Percentiles rank a stretch among this genome's conserved stretches.
These are phyloP conservation scores for Hemibagrus wyckioides DNA, from an alignment of 2,113 vertebrate species.

Conservation along the genomic window DNA sequence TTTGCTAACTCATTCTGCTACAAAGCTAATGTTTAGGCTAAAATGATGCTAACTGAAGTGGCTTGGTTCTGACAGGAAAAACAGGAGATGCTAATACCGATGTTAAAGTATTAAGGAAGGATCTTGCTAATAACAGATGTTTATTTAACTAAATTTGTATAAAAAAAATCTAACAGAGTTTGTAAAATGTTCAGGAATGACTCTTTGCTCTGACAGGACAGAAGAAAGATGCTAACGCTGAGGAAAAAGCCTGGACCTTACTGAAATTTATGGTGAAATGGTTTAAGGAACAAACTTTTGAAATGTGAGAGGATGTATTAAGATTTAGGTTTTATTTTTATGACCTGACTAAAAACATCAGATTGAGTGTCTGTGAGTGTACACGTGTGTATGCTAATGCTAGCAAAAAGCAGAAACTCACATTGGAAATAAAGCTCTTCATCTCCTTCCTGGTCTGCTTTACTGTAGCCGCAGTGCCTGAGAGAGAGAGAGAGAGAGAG, in stretches of 20 bases:
- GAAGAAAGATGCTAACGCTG: background rate
- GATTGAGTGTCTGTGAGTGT: constrained; percentile 19
- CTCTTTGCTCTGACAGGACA: too few species aligned
- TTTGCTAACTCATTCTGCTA: too few species aligned
- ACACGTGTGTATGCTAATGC: background rate
- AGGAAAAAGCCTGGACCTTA: background rate
- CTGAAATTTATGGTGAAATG: background rate
- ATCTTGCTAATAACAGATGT: background rate
- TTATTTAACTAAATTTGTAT: background rate
- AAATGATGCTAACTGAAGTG: background rate
- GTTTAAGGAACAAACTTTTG: background rate
- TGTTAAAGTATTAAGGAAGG: background rate
- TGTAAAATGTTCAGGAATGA: background rate
- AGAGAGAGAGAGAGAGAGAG: background rate
- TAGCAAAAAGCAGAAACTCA: constrained; percentile 84
- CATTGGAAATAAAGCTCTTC: constrained; percentile 99
- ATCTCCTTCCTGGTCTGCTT: constrained; percentile 98
- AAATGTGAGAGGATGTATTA: background rate
- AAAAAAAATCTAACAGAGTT: background rate
- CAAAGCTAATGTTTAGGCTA: background rate
- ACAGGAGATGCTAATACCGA: background rate
- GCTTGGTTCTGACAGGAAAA: background rate
- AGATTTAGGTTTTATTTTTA: background rate
- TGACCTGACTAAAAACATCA: too few species aligned
- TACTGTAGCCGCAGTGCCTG: constrained; percentile 98